phyloP scores from a whole-genome alignment of 2,797 vertebrate genomes.

The Craterocephalus amniculus region DNA sequence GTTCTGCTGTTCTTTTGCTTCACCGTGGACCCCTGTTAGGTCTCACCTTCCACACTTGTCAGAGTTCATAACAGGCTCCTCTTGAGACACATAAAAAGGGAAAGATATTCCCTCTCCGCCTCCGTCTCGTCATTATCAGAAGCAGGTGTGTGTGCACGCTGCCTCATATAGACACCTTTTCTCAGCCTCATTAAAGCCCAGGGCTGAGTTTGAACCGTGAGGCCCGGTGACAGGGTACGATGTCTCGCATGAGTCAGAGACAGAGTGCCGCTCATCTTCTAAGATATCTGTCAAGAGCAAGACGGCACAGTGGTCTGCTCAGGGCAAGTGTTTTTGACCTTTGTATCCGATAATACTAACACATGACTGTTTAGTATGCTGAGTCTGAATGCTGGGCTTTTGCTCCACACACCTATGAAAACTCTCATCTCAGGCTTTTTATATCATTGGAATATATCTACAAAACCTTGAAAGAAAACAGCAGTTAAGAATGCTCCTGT shows the following conservation, averaged over 20 bases:
- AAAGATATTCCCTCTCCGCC: background rate
- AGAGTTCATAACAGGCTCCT: slow-evolving; percentile 18
- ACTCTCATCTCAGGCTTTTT: background rate
- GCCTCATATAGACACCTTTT: slow-evolving; percentile 26
- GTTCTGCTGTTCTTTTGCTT: slow-evolving; percentile 21
- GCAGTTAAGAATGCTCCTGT: background rate
- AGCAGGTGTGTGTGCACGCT: background rate
- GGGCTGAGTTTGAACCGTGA: slow-evolving; percentile 6
- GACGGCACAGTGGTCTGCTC: slow-evolving; percentile 42
- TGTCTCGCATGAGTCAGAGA: slow-evolving; percentile 56
- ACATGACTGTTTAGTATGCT: background rate
- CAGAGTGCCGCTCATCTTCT: slow-evolving; percentile 45
- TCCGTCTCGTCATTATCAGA: background rate
- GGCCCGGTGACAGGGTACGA: slow-evolving; percentile 34
- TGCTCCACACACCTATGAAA: background rate
- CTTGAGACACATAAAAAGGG: background rate
- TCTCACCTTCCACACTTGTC: slow-evolving; percentile 16
- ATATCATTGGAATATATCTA: no score
- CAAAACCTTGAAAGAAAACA: no score
- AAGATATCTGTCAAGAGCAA: slow-evolving; percentile 52
- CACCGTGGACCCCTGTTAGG: background rate
- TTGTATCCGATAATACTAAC: slow-evolving; percentile 37
- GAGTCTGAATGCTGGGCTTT: background rate
- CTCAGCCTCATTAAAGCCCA: slow-evolving; percentile 6
- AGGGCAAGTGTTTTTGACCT: slow-evolving; percentile 43